Percentiles rank a stretch among this genome's conserved stretches.
Evolutionary conservation across 2,888 invertebrate genomes (phyloP).

Genomic region (Chrysomela aeneicollis): DNA sequence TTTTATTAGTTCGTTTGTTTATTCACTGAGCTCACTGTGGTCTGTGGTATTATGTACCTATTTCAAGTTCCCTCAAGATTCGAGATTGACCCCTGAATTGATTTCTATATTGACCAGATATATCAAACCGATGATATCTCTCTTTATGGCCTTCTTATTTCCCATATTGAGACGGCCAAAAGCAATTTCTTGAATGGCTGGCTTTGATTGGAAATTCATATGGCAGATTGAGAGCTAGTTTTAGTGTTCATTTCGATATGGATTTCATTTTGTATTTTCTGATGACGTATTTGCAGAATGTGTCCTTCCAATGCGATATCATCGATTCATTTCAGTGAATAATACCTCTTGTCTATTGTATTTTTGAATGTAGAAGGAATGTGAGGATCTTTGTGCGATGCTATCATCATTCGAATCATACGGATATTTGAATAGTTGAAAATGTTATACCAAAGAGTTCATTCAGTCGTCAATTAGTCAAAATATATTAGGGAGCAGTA

Average conservation of each 20-base stretch:
- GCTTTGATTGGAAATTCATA: conserved; percentile 3
- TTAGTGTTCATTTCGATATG: not conserved
- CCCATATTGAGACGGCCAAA: not conserved
- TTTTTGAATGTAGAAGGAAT: no score
- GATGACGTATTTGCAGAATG: no score
- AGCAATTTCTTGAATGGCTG: conserved; percentile 3
- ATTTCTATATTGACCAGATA: not conserved
- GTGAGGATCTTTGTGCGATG: no score
- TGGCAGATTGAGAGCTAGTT: not conserved
- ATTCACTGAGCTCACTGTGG: no score
- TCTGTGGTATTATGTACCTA: not conserved
- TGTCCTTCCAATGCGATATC: no score
- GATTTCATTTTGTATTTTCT: not conserved
- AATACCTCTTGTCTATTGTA: no score
- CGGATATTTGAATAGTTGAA: no score
- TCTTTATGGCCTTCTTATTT: not conserved
- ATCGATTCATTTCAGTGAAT: not conserved
- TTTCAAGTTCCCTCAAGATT: not conserved
- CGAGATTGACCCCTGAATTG: not conserved
- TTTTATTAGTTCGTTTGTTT: no score
- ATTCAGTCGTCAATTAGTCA: no score
- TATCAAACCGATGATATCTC: not conserved
- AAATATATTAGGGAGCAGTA: no score
- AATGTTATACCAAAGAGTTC: no score
- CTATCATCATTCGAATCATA: no score